Evolutionary conservation across 2,113 vertebrate genomes (phyloP).

Genomic region (Prinia subflava): DNA sequence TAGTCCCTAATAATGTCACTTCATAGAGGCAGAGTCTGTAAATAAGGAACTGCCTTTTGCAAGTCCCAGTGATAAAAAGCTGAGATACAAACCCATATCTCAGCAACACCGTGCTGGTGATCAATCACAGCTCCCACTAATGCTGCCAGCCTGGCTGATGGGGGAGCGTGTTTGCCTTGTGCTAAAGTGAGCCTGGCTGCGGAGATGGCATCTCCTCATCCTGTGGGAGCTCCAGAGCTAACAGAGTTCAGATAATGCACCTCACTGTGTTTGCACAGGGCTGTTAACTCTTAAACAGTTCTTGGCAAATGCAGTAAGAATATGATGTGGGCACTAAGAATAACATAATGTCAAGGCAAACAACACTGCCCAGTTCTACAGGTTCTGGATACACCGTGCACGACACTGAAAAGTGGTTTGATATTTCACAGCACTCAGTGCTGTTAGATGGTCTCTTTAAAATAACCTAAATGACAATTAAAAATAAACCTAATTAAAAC

Average conservation of each 20-base stretch:
- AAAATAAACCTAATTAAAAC: not conserved
- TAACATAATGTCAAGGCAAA: not conserved
- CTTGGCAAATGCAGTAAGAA: not conserved
- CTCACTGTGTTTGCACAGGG: slow-evolving; percentile 37
- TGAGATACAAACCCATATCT: slow-evolving; percentile 71
- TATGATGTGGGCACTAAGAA: not conserved
- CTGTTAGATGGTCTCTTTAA: not conserved
- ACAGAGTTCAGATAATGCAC: slow-evolving; percentile 63
- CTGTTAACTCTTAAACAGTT: slow-evolving; percentile 2
- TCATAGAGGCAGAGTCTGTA: slow-evolving; percentile 67
- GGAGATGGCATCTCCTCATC: slow-evolving; percentile 66
- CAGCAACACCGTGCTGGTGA: slow-evolving; percentile 68
- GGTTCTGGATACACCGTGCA: not conserved
- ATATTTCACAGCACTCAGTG: not conserved
- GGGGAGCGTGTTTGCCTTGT: slow-evolving; percentile 72
- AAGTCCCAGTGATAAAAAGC: slow-evolving; percentile 72
- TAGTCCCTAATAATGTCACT: slow-evolving; percentile 76
- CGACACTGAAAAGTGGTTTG: not conserved
- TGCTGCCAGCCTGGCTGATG: slow-evolving; percentile 56
- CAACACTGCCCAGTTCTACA: not conserved
- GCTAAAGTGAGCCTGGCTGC: slow-evolving; percentile 56
- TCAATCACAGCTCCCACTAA: slow-evolving; percentile 66
- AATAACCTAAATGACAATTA: not conserved
- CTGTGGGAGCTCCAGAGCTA: slow-evolving; percentile 59
- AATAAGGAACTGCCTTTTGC: slow-evolving; percentile 69